These are phyloP conservation scores for Erebia aethiops DNA, from an alignment of 2,888 invertebrate species.

Conservation along the genomic window DNA sequence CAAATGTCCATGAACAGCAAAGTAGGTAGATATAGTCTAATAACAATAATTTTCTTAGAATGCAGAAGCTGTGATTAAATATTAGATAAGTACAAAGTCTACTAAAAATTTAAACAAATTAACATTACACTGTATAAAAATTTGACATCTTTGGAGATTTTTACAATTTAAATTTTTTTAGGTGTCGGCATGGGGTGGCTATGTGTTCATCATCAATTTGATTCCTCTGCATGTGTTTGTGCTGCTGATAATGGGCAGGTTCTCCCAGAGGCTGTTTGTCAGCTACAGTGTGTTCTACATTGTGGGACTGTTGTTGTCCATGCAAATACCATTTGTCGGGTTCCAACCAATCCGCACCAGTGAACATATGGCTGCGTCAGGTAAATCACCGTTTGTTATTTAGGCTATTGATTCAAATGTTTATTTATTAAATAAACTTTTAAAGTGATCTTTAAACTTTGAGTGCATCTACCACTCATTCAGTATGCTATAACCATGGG, in stretches of 20 bases:
- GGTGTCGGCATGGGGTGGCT: slow-evolving; percentile 99
- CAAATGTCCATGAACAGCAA: background rate
- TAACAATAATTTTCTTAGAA: too few species aligned
- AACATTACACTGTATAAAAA: too few species aligned
- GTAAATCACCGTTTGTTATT: slow-evolving; percentile 63
- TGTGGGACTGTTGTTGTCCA: slow-evolving; percentile 95
- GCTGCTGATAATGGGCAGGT: slow-evolving; percentile 96
- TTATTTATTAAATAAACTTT: too few species aligned
- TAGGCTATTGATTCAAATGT: background rate
- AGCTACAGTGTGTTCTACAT: slow-evolving; percentile 99
- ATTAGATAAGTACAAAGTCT: too few species aligned
- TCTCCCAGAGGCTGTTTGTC: slow-evolving; percentile 94
- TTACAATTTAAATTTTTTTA: slow-evolving; percentile 57
- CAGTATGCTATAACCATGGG: too few species aligned
- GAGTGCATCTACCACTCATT: too few species aligned
- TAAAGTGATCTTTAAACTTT: too few species aligned
- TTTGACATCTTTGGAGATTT: too few species aligned
- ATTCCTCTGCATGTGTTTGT: slow-evolving; percentile 99
- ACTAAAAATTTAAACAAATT: too few species aligned
- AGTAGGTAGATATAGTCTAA: too few species aligned
- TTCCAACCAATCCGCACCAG: slow-evolving; percentile 99
- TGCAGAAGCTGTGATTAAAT: too few species aligned
- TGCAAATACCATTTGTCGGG: slow-evolving; percentile 98
- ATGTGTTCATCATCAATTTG: slow-evolving; percentile 99
- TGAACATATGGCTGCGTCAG: slow-evolving; percentile 99